Percentiles rank a stretch among this genome's conserved stretches.
phyloP scores from a whole-genome alignment of 2,113 vertebrate genomes.

The Numenius arquata region DNA sequence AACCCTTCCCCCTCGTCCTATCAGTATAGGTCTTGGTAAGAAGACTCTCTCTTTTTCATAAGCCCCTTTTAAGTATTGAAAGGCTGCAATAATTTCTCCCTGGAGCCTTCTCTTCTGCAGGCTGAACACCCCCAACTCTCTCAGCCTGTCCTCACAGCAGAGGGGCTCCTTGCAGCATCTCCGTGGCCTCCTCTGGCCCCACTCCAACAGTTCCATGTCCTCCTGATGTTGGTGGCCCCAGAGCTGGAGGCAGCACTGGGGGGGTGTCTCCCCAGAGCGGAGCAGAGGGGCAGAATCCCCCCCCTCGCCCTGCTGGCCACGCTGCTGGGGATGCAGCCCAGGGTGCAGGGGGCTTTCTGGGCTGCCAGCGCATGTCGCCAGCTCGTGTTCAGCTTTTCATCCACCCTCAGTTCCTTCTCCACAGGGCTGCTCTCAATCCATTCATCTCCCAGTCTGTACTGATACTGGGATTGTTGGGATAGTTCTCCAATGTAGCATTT shows the following conservation, averaged over 20 bases:
- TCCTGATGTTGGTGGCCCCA: background rate
- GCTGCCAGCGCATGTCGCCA: too few species aligned
- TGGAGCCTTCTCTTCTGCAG: background rate
- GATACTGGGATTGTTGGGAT: background rate
- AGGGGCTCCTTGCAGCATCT: fast-evolving
- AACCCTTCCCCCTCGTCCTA: too few species aligned
- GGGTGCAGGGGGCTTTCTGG: too few species aligned
- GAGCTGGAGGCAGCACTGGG: background rate
- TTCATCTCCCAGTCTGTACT: background rate
- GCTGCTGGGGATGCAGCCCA: background rate
- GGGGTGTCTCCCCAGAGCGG: background rate
- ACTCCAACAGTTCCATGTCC: background rate
- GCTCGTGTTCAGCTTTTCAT: background rate
- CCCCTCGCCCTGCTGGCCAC: background rate
- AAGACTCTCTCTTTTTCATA: too few species aligned
- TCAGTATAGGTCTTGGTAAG: too few species aligned
- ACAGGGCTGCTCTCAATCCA: background rate
- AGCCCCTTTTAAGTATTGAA: too few species aligned
- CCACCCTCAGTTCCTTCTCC: background rate
- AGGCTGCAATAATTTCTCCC: too few species aligned
- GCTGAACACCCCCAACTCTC: background rate
- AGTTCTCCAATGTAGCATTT: background rate
- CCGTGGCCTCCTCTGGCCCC: background rate
- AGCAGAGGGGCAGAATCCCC: background rate
- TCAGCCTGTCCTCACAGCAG: background rate